A percentile compares a stretch with the other conserved stretches of the same genome.
phyloP scores from a whole-genome alignment of 2,888 invertebrate genomes.

The Eugnorisma glareosa region DNA sequence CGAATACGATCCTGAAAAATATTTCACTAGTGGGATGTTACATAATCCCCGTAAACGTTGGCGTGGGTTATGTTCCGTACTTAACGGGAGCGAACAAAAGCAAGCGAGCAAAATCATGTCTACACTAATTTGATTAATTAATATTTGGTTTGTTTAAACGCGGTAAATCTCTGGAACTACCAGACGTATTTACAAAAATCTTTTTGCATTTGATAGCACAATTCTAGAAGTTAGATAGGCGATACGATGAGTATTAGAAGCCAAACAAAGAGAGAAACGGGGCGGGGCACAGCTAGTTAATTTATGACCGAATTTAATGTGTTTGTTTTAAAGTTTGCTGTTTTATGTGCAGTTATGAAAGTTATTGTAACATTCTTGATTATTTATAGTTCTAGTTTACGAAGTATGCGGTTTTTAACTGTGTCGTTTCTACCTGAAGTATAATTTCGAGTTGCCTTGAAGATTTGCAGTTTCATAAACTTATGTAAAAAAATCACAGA shows the following conservation, averaged over 20 bases:
- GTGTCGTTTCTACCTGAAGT: background rate
- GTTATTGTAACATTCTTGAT: slow-evolving; percentile 1
- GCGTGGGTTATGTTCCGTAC: too few relatives aligned
- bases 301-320: slow-evolving; percentile 33
- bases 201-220: background rate
- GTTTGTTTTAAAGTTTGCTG: slow-evolving; percentile 20
- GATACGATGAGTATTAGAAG: background rate
- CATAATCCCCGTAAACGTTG: too few relatives aligned
- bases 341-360: background rate
- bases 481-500: background rate
- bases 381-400: slow-evolving; percentile 1
- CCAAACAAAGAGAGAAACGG: background rate
- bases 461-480: background rate
- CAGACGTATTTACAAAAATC: background rate
- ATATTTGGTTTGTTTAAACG: background rate
- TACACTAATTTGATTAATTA: background rate
- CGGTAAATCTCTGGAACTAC: background rate
- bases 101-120: too few relatives aligned
- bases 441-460: background rate
- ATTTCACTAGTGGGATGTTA: too few relatives aligned
- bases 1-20: too few relatives aligned
- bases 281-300: background rate
- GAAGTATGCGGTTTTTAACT: slow-evolving; percentile 1
- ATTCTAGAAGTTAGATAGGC: background rate
- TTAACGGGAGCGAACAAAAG: too few relatives aligned